These are phyloP conservation scores for Apamea anceps DNA, from an alignment of 2,888 invertebrate genomes.

Conservation along the genomic window DNA sequence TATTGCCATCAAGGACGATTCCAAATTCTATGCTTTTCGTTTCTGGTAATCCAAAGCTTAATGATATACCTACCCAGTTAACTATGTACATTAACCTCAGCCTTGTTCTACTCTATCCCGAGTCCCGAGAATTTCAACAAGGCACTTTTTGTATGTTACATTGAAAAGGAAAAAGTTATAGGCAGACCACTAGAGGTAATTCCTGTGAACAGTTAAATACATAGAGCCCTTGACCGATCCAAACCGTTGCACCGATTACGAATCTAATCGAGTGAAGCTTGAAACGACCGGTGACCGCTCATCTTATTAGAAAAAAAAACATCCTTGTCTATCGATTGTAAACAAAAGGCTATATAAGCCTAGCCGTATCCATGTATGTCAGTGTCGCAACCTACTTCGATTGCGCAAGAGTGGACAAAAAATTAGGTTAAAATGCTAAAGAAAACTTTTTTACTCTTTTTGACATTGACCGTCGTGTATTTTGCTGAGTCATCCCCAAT, in stretches of 20 bases:
- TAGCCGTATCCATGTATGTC: conserved; percentile 85
- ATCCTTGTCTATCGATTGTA: conserved; percentile 82
- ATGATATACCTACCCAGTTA: not conserved
- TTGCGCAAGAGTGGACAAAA: conserved; percentile 82
- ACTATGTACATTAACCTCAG: not conserved
- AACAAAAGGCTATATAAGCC: conserved; percentile 85
- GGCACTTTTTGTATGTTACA: not conserved
- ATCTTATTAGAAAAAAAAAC: conserved; percentile 75
- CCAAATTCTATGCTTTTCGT: not conserved
- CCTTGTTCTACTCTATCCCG: no score
- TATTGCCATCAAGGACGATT: not conserved
- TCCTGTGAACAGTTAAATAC: conserved; percentile 33
- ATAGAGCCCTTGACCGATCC: conserved; percentile 81
- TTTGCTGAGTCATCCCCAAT: conserved; percentile 78
- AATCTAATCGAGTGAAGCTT: conserved; percentile 77
- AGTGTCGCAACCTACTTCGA: conserved; percentile 88
- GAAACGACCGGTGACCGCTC: conserved; percentile 69
- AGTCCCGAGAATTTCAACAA: not conserved
- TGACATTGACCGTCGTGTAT: conserved; percentile 78
- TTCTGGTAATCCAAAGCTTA: not conserved
- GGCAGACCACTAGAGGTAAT: conserved; percentile 9
- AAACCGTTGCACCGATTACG: conserved; percentile 80
- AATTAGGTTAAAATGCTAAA: conserved; percentile 76
- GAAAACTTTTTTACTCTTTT: conserved; percentile 76
- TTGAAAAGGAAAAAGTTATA: not conserved